Evolutionary conservation across 2,888 invertebrate species (phyloP), one percentile per base, ranked within the genome.

Genomic region (Portevinia maculata): DNA sequence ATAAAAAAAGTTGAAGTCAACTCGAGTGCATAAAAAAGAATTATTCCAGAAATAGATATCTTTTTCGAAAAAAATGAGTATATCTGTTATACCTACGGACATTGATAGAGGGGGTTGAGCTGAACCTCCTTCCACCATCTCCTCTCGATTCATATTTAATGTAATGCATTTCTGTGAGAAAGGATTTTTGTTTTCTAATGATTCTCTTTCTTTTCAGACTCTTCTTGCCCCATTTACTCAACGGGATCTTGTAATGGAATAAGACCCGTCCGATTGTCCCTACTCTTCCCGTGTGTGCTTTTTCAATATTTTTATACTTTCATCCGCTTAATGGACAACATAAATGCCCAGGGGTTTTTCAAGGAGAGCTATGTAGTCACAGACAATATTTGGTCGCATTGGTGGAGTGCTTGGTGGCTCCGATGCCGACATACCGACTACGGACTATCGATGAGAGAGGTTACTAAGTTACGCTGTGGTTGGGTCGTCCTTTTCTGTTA

Each of bases 271-370:
- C 8, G 50, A 15, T 13, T 32, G 17, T 0, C 15, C 30, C 30
- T 52, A 17, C 52, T 30, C 30, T 34, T 17, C 32, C 32, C 50
- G 15, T 46, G n/a, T 21, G 21, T 65, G 55, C 30, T 34, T 55
- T 59, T 57, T 41, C 15, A 13, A 48, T 69, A 44, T 64, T 70
- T 64, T 64, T 52, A 65, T 64, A 52, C 69, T 70, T 70, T 71
- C 53, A 81, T 65, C 75, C 64, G 75, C 75, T 75, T 81, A 81
- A 75, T 81, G 75, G 75, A 81, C 70, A 65, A 30, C 64, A 75
- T 60, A 67, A 75, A 67, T 75, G 67, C 67, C 75, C 59, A 67
- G 46, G 75, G 67, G 75, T 60, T 67, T 59, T 75, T 65, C 46
- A 46, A 60, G 60, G 60, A 75, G 75, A 67, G 52, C 67, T 67